Evolutionary conservation across 2,797 vertebrate species (phyloP), one percentile per base, ranked within the genome.

Genomic region (Phoeniculus purpureus): DNA sequence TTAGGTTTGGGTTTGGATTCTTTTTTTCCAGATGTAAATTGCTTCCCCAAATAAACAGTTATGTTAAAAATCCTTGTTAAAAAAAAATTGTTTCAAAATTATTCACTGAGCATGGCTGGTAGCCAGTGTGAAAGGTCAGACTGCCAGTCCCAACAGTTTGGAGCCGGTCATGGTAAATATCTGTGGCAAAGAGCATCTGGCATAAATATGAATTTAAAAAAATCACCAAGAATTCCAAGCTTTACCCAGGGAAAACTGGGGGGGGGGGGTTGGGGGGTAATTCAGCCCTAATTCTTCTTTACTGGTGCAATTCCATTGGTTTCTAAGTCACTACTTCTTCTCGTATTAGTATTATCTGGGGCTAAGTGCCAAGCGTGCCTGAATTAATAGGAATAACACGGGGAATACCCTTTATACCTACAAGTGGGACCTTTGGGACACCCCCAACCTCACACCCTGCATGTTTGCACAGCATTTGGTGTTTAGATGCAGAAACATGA

Each of bases 71-170:
- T 92, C 83, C 78, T 67, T 61, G 45, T 80, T 37, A 37, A 43
- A n/a, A 92, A 94, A 92, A 90, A 80, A 10, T 17, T 64, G 43
- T 84, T 94, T 87, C 74, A 66, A 16, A 94, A 93, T 74, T 74
- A 67, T 82, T 74, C 79, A 50, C 62, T 75, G 55, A 52, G 74
- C 45, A 3, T 92, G 90, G 88, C 65, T 21, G 8, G 54, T 77
- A 86, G 85, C 87, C 89, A 90, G 89, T 71, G 76, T 88, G 70
- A 94, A 94, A 92, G 90, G 91, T 94, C 95, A 94, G 58, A 64
- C 89, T 78, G 85, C 77, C 78, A 80, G 80, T 74, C 68, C 55
- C 76, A 80, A 18, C 73, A 62, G 25, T 70, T 80, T 85, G 50
- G 85, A 93, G 76, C 80, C 60, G 76, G 71, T 87, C 34, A 78